phyloP scores from a whole-genome alignment of 2,888 invertebrate species.

The Sinopyrophorus schimmeli region DNA sequence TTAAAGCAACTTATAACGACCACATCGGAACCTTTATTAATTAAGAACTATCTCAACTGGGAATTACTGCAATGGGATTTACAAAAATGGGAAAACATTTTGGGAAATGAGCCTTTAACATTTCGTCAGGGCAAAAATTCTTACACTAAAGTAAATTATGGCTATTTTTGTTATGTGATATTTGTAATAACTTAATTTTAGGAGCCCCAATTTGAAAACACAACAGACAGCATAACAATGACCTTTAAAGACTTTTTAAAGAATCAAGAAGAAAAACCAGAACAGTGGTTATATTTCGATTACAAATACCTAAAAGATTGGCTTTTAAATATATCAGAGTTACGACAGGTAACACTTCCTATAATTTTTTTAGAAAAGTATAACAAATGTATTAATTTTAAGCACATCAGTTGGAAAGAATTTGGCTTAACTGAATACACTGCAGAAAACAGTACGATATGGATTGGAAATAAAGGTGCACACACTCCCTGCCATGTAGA shows the following conservation, averaged over 20 bases:
- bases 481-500: conserved; percentile 95
- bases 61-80: conserved; percentile 63
- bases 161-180: conserved; percentile 41
- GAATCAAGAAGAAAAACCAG: conserved; percentile 46
- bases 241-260: conserved; percentile 67
- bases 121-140: conserved; percentile 59
- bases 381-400: conserved; percentile 44
- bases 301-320: conserved; percentile 79
- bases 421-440: conserved; percentile 73
- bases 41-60: conserved; percentile 63
- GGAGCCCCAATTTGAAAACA: conserved; percentile 81
- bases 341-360: conserved; percentile 59
- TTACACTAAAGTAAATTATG: conserved; percentile 38
- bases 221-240: conserved; percentile 62
- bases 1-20: conserved; percentile 29
- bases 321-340: conserved; percentile 62
- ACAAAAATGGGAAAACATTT: conserved; percentile 62
- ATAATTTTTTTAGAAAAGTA: conserved; percentile 16
- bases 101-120: conserved; percentile 61
- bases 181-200: conserved; percentile 38
- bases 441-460: conserved; percentile 75
- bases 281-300: conserved; percentile 81
- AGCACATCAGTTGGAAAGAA: conserved; percentile 64
- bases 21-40: conserved; percentile 58
- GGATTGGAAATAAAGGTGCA: conserved; percentile 85